phyloP scores from a whole-genome alignment of 2,888 invertebrate species.

The Crocallis elinguaria region DNA sequence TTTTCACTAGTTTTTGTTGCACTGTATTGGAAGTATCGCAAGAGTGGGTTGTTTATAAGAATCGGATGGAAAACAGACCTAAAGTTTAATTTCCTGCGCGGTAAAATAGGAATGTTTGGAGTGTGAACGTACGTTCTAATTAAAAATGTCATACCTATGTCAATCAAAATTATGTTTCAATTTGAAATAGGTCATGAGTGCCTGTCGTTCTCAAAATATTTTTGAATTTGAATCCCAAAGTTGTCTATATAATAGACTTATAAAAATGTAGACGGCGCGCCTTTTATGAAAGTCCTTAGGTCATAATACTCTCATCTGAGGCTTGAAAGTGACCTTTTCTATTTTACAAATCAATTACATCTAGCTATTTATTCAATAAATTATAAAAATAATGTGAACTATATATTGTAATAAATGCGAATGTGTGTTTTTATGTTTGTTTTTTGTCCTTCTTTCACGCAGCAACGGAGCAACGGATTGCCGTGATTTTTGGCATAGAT shows the following conservation, averaged over 20 bases:
- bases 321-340: too few species aligned
- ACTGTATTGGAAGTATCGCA: slow-evolving; percentile 3
- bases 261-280: too few species aligned
- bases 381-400: too few species aligned
- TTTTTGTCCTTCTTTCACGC: too few species aligned
- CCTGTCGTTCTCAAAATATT: slow-evolving; percentile 1
- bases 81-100: background rate
- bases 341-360: too few species aligned
- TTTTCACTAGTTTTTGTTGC: background rate
- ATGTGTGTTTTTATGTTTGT: too few species aligned
- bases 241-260: background rate
- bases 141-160: slow-evolving; percentile 20
- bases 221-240: background rate
- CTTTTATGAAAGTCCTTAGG: too few species aligned
- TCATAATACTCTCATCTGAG: too few species aligned
- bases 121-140: slow-evolving; percentile 1
- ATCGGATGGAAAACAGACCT: background rate
- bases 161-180: slow-evolving; percentile 14
- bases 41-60: background rate
- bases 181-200: background rate
- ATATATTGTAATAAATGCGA: too few species aligned
- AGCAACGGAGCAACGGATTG: too few species aligned
- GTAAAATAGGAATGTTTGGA: background rate
- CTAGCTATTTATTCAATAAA: too few species aligned
- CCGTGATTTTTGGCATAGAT: too few species aligned